Evolutionary conservation across 2,888 invertebrate species (phyloP).

Genomic region (Acrobasis suavella): DNA sequence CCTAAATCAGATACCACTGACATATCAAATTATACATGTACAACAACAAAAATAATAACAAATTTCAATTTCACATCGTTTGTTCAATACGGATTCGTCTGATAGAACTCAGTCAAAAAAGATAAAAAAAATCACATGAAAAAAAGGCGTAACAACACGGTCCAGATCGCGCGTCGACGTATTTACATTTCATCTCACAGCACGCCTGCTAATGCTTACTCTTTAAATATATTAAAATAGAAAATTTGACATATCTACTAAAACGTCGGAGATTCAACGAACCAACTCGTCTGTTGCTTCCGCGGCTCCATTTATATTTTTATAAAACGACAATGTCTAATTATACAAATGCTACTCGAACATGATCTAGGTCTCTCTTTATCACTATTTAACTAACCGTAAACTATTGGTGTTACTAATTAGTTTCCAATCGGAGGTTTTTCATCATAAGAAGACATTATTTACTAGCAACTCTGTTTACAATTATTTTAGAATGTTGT

Average conservation of each 20-base stretch:
- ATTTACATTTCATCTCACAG: constrained; percentile 63
- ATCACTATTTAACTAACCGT: constrained; percentile 66
- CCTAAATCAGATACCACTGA: constrained; percentile 6
- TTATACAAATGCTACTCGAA: constrained; percentile 77
- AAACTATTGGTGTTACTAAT: constrained; percentile 75
- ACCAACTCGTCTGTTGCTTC: constrained; percentile 53
- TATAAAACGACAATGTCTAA: constrained; percentile 71
- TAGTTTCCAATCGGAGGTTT: constrained; percentile 52
- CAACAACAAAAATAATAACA: constrained; percentile 60
- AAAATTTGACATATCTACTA: constrained; percentile 77
- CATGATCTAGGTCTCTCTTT: constrained; percentile 66
- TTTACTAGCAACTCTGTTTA: constrained; percentile 42
- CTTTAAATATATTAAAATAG: constrained; percentile 79
- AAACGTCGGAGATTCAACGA: constrained; percentile 75
- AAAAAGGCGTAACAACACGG: constrained; percentile 42
- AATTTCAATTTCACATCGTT: constrained; percentile 46
- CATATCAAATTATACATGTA: constrained; percentile 39
- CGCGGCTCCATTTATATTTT: constrained; percentile 53
- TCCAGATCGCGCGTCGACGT: constrained; percentile 49
- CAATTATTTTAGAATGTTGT: constrained; percentile 40
- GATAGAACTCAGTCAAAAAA: constrained; percentile 46
- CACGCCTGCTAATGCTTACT: constrained; percentile 64
- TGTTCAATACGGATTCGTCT: constrained; percentile 47
- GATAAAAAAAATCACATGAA: constrained; percentile 38
- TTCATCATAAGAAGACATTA: constrained; percentile 57